Evolutionary conservation across 2,888 invertebrate genomes (phyloP), one percentile per base, ranked within the genome.

Genomic region (Pristionchus fissidentatus): DNA sequence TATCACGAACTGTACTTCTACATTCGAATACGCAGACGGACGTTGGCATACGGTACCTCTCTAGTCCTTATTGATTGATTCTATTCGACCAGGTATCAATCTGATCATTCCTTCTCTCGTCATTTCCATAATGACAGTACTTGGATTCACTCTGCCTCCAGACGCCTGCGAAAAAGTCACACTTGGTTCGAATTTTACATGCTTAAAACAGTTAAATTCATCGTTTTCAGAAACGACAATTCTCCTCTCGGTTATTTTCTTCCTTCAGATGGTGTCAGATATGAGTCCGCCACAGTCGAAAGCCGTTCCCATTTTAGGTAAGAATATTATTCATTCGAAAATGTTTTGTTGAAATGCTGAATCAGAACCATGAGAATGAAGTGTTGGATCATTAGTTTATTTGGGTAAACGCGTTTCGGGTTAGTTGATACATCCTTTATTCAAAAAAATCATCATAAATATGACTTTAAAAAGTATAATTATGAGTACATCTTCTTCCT

Each of bases 1-100:
- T 89, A 89, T 55, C 89, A 89, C 43, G 89, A 89, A n/a, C 85
- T 89, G 43, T 88, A 86, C 70, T 89, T 85, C 49, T 87, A 89
- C 60, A 89, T 89, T 49, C 85, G 87, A 49, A 87, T 89, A n/a
- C 84, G 86, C 26, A 85, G 89, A 55, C 81, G 87, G 32, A 89
- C 89, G 13, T 55, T 89, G 49, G 89, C 89, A 0, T 89, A 89
- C 62, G 89, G 87, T 83, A 35, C 8, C n/a, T 10, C 13, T 22
- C 5, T 7, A 7, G 5, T 73, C 10, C 10, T 8, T 22, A 52
- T 22, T 41, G 35, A 79, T 29, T 38, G 22, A n/a, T 22, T 60
- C 3, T 4, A 19, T 15, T 1, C 8, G 41, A 15, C 22, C 52
- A 85, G 85, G 87, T 7, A 89, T 89, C 80, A 89, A 89, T 29